Conservation (phyloP, 2,113 vertebrate genomes). For the Crocuta crocuta region DNA sequence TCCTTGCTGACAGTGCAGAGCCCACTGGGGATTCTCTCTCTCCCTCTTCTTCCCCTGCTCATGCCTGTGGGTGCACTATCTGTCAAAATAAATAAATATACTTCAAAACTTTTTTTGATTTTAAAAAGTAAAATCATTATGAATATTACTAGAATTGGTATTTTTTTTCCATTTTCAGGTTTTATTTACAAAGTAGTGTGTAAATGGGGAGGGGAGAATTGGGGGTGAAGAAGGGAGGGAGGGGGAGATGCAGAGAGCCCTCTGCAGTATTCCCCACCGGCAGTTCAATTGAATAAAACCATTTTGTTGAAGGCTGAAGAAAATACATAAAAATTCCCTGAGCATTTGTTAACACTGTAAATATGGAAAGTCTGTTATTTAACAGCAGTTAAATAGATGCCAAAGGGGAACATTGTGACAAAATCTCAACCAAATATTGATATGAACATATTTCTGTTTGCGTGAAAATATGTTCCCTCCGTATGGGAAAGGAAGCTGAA, state of each 20-base stretch:
- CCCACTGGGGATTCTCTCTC: no score
- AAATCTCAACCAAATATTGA: slow-evolving; percentile 69
- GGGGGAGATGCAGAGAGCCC: not conserved
- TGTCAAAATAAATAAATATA: no score
- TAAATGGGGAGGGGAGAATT: not conserved
- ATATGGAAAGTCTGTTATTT: slow-evolving; percentile 70
- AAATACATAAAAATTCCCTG: slow-evolving; percentile 55
- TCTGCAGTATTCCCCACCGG: not conserved
- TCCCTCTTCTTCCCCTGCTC: no score
- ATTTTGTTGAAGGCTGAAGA: slow-evolving; percentile 62
- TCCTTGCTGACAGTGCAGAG: no score
- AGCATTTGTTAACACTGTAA: slow-evolving; percentile 56
- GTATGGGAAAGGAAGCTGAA: slow-evolving; percentile 69
- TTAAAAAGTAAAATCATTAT: not conserved
- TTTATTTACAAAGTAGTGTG: not conserved
- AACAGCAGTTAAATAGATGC: slow-evolving; percentile 66
- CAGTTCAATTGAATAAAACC: not conserved
- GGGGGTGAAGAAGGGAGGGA: not conserved
- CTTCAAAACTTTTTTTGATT: no score
- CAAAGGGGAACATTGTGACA: slow-evolving; percentile 60
- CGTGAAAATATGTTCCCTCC: slow-evolving; percentile 77
- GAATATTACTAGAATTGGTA: not conserved
- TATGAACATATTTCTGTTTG: slow-evolving; percentile 78
- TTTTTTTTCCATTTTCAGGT: not conserved
- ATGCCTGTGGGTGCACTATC: no score